Conservation (phyloP, 2,113 vertebrate species). For the Prolemur simus region DNA sequence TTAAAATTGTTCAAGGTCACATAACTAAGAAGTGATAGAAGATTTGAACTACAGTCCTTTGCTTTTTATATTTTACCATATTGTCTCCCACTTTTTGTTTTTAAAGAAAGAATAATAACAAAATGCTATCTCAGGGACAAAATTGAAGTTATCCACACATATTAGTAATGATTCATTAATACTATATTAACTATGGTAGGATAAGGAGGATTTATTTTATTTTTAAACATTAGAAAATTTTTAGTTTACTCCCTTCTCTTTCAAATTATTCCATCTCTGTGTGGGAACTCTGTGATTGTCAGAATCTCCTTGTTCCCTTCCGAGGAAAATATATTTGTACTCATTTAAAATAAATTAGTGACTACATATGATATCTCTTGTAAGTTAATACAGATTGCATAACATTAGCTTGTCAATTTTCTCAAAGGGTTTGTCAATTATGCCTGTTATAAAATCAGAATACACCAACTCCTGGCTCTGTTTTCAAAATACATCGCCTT, state of each 20-base stretch:
- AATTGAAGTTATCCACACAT: neutral
- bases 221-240: conserved; percentile 45
- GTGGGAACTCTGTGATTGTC: conserved; percentile 50
- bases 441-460: conserved; percentile 61
- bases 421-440: conserved; percentile 65
- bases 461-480: conserved; percentile 35
- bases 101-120: conserved; percentile 19
- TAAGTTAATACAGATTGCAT: conserved; percentile 67
- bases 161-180: conserved; percentile 2
- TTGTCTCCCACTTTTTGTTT: neutral
- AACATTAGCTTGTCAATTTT: conserved; percentile 61
- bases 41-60: neutral
- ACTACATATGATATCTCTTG: conserved; percentile 49
- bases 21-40: neutral
- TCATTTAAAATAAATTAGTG: conserved; percentile 70
- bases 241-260: conserved; percentile 44
- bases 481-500: conserved; percentile 71
- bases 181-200: neutral
- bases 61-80: neutral
- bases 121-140: neutral
- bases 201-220: neutral
- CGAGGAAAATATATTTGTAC: conserved; percentile 52
- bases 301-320: conserved; percentile 51
- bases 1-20: neutral
- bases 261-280: conserved; percentile 54